Evolutionary conservation across 2,113 vertebrate genomes (phyloP).

Genomic region (Leptocoma aspasia): DNA sequence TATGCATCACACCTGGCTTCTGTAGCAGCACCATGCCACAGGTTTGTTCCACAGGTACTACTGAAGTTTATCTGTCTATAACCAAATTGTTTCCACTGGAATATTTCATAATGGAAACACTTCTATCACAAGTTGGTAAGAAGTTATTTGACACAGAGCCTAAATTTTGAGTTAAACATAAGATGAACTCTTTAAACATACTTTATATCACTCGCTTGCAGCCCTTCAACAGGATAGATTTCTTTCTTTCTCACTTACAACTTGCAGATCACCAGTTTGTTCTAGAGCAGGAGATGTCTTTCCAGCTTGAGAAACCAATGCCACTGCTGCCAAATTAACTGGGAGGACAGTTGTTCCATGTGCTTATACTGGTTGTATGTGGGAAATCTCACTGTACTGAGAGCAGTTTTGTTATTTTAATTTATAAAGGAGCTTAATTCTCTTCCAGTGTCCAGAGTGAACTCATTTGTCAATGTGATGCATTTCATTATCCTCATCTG

Average conservation of each 20-base stretch:
- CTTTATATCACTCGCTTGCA: neutral
- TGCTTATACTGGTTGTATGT: neutral
- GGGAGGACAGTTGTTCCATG: neutral
- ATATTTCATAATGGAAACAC: neutral
- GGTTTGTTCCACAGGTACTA: neutral
- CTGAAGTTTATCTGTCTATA: neutral
- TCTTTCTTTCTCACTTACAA: neutral
- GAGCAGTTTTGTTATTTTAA: neutral
- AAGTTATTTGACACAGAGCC: neutral
- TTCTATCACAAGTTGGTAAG: neutral
- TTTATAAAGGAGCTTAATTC: conserved; percentile 6
- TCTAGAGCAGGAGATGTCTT: neutral
- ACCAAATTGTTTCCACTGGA: neutral
- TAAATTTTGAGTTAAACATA: neutral
- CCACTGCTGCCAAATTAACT: neutral
- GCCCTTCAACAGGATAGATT: neutral
- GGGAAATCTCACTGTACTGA: neutral
- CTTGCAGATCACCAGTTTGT: neutral
- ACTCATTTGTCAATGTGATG: neutral
- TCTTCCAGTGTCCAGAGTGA: neutral
- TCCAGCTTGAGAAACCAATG: neutral
- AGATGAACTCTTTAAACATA: neutral
- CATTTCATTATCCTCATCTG: neutral
- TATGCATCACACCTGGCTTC: rapidly evolving
- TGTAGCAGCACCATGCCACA: neutral